Percentiles rank a stretch among this genome's conserved stretches.
These are phyloP conservation scores for Holothuria leucospilota DNA, from an alignment of 53 echinoderm and acorn worm species.

Conservation along the genomic window DNA sequence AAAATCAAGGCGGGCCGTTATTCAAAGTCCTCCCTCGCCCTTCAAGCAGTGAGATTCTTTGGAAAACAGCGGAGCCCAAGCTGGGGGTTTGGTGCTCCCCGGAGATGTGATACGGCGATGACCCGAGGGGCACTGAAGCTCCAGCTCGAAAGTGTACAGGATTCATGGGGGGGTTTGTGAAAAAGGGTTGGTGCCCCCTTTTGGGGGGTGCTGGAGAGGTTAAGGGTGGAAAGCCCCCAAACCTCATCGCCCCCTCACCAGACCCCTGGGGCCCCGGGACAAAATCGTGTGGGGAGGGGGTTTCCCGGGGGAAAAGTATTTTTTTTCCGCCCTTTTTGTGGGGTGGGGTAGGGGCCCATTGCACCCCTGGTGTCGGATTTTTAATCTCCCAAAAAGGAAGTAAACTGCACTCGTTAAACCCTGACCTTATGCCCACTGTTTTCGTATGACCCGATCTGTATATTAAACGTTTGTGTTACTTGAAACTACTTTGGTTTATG, in stretches of 20 bases:
- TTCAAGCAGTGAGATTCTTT: slow-evolving; percentile 1
- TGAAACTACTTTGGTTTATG: too few species aligned
- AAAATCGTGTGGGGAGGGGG: not conserved
- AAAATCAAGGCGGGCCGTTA: not conserved
- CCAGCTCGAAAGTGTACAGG: too few species aligned
- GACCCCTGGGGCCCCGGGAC: slow-evolving; percentile 1
- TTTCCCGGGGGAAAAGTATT: not conserved
- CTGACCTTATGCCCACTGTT: too few species aligned
- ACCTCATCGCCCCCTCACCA: not conserved
- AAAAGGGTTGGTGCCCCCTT: not conserved
- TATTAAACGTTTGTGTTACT: too few species aligned
- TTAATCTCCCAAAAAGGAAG: slow-evolving; percentile 37
- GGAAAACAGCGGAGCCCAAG: slow-evolving; percentile 6
- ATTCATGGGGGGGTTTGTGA: slow-evolving; percentile 17
- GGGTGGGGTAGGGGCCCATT: slow-evolving; percentile 12
- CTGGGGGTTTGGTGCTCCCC: slow-evolving; percentile 3
- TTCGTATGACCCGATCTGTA: too few species aligned
- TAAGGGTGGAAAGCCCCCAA: not conserved
- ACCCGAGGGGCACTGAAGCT: not conserved
- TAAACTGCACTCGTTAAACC: not conserved
- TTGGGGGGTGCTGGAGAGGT: not conserved
- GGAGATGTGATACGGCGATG: not conserved
- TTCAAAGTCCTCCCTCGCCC: not conserved
- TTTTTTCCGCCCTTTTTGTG: slow-evolving; percentile 1
- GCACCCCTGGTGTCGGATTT: slow-evolving; percentile 38